Base-by-base conservation (phyloP, 2,113 vertebrate species). In the Oryzias woworae region DNA sequence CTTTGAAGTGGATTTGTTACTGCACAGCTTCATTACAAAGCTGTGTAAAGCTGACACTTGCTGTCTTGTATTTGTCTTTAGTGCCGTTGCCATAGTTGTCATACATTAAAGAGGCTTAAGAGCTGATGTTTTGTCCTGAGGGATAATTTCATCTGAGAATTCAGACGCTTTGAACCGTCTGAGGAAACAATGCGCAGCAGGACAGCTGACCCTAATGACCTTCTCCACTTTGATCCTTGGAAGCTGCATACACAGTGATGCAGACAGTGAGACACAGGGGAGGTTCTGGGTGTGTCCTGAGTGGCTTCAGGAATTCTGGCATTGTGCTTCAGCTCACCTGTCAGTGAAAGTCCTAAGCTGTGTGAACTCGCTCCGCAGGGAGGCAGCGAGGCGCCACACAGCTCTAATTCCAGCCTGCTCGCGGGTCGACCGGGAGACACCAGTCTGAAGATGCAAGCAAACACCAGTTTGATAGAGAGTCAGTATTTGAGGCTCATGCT, bases 351-450 rank as follows among this genome's bases (percentile, higher is more conserved):
- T 81, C 26, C 84, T 82, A 28, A 94, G 79, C 55, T 94, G 91
- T 0, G 61, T 84, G 71, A 94, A 89, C 65, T 75, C 73, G 69
- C 73, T 88, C 54, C 88, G 90, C 28, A 97, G 87, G 1, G 85
- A 88, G 2, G 91, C 79, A 16, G 91, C 91, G 88, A 92, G 93
- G 81, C 87, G 90, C 91, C 93, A 93, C 61, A 96, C 81, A 1
- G 68, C 77, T 18, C 91, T 75, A 62, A 89, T 52, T 6, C 78
- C 76, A 44, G 54, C 66, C 54, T 92, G 77, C 31, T 92, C 73
- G 0, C 62, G 73, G 41, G 77, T 81, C 1, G 68, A 66, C 58
- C 60, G 77, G 6, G 77, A 51, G 7, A 63, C 65, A 17, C 42
- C 77, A 0, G 64, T 84, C 92, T 93, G 83, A 17, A 53, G 68